These are phyloP conservation scores for Bombus difficillimus DNA, from an alignment of 1,140 invertebrate species.

Conservation along the genomic window DNA sequence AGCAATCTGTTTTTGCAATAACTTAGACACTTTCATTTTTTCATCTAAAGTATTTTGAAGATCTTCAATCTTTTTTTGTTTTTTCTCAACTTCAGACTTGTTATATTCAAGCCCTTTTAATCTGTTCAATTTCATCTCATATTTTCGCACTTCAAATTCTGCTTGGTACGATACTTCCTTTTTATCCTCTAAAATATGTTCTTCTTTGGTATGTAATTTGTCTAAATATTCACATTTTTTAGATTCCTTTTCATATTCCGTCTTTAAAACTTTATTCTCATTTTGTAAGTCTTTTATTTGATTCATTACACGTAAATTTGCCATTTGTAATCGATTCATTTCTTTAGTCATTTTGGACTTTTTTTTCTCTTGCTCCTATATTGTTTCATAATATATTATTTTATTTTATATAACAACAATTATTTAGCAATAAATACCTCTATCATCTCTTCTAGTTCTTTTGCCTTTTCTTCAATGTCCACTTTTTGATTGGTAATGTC, in stretches of 20 bases:
- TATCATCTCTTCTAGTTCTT: conserved; percentile 78
- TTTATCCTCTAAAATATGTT: conserved; percentile 75
- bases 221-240: conserved; percentile 70
- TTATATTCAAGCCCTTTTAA: conserved; percentile 71
- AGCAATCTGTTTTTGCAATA: conserved; percentile 82
- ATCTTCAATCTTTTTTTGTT: conserved; percentile 79
- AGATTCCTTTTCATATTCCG: conserved; percentile 66
- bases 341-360: conserved; percentile 67
- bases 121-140: conserved; percentile 73
- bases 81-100: conserved; percentile 74
- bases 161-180: conserved; percentile 77
- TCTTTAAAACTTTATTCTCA: conserved; percentile 67
- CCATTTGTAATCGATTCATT: conserved; percentile 69
- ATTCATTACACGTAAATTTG: conserved; percentile 59
- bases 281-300: conserved; percentile 69
- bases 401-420: not conserved
- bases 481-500: conserved; percentile 71
- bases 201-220: conserved; percentile 48
- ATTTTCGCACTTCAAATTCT: conserved; percentile 74
- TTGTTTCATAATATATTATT: conserved; percentile 19
- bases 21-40: conserved; percentile 76
- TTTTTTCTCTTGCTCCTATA: conserved; percentile 76
- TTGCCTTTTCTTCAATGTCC: conserved; percentile 74
- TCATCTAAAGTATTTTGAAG: conserved; percentile 78
- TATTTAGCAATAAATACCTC: conserved; percentile 69